phyloP scores from a whole-genome alignment of 37 sponge, comb jelly and placozoan genomes.

The Amphimedon queenslandica region DNA sequence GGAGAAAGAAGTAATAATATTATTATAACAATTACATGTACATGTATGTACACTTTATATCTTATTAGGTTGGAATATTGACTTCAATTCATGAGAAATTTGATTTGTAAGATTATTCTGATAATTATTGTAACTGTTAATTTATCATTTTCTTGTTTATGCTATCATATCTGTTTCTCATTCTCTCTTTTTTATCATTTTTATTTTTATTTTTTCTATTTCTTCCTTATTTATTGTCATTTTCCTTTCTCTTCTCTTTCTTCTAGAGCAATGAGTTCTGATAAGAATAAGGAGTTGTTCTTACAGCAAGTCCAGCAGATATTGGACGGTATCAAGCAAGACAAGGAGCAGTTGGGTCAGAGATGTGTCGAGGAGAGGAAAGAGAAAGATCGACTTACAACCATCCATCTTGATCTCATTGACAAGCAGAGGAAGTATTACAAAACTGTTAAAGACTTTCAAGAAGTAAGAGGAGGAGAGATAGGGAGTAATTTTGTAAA shows the following conservation, averaged over 20 bases:
- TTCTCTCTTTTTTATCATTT: neutral
- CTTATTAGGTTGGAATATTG: conserved; percentile 56
- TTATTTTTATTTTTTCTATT: too few species aligned
- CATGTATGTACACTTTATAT: neutral
- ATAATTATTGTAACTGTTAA: conserved; percentile 9
- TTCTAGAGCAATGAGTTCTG: conserved; percentile 69
- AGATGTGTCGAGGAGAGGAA: conserved; percentile 66
- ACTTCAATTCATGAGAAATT: conserved; percentile 93
- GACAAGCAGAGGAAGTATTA: conserved; percentile 88
- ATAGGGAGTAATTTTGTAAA: neutral
- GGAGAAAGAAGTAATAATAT: conserved; percentile 77
- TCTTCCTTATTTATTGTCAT: neutral
- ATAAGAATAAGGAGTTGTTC: conserved; percentile 76
- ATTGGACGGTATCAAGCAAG: conserved; percentile 72
- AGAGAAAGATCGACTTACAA: conserved; percentile 68
- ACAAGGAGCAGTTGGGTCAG: conserved; percentile 65
- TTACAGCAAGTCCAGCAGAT: conserved; percentile 86
- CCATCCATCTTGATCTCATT: conserved; percentile 72
- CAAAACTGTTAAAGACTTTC: conserved; percentile 85
- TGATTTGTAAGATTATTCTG: conserved; percentile 63
- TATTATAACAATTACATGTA: neutral
- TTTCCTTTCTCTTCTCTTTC: neutral
- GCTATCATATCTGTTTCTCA: too few species aligned
- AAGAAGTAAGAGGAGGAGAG: conserved; percentile 53
- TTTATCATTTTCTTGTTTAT: neutral